Conservation (phyloP, 2,113 vertebrate species). For the Mus spicilegus region DNA sequence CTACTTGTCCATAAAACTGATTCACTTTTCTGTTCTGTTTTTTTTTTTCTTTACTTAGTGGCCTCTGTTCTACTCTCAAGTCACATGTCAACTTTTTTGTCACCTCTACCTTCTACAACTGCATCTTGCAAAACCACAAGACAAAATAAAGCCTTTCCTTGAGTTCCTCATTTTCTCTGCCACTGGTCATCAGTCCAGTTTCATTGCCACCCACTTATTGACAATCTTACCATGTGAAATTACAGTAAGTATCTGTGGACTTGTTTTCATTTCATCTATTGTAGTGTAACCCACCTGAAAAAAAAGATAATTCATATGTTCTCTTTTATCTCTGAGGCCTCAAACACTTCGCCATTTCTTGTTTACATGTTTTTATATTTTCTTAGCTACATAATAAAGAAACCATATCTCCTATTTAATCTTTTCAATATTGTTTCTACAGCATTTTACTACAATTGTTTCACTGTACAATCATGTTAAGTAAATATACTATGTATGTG, state of each 20-base stretch:
- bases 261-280: not conserved
- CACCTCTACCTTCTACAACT: no score
- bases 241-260: not conserved
- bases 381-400: not conserved
- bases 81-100: not conserved
- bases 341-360: not conserved
- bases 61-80: not conserved
- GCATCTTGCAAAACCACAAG: no score
- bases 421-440: not conserved
- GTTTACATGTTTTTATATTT: not conserved
- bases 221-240: not conserved
- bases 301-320: not conserved
- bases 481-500: not conserved
- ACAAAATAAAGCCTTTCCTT: not conserved
- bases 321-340: not conserved
- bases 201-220: not conserved
- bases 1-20: not conserved
- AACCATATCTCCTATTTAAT: not conserved
- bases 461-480: not conserved
- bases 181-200: not conserved
- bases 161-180: not conserved
- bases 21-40: not conserved
- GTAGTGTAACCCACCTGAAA: not conserved
- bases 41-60: not conserved
- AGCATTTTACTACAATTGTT: not conserved